phyloP scores from a whole-genome alignment of 2,888 invertebrate genomes.

The Carabus problematicus region DNA sequence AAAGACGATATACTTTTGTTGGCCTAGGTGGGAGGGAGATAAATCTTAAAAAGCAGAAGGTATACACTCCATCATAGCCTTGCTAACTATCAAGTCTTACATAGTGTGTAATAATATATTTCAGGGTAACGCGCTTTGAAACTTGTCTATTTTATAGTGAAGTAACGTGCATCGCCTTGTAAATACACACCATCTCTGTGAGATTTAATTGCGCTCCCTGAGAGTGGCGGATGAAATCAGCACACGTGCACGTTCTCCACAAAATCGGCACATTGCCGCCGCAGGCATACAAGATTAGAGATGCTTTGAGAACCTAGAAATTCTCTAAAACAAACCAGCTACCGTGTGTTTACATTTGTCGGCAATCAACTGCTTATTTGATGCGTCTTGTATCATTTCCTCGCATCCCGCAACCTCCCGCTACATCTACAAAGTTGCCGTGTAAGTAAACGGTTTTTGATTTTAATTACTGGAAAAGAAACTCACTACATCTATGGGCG shows the following conservation, averaged over 20 bases:
- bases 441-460: constrained; percentile 17
- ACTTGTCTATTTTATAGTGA: no score
- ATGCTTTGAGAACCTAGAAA: constrained; percentile 3
- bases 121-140: no score
- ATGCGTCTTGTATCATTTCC: neutral
- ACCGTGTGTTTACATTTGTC: constrained; percentile 21
- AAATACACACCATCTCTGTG: no score
- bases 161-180: no score
- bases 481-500: neutral
- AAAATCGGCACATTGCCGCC: neutral
- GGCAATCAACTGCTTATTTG: constrained; percentile 26
- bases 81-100: no score
- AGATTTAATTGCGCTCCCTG: neutral
- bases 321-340: constrained; percentile 9
- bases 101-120: no score
- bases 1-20: no score
- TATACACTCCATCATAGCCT: no score
- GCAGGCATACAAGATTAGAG: neutral
- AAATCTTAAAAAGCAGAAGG: no score
- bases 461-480: constrained; percentile 17
- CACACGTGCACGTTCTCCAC: neutral
- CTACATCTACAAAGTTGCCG: no score
- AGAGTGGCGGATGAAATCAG: neutral
- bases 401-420: neutral
- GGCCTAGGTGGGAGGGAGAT: no score